phyloP scores from a whole-genome alignment of 2,888 invertebrate species.

The Scelioninae gen. 2 region DNA sequence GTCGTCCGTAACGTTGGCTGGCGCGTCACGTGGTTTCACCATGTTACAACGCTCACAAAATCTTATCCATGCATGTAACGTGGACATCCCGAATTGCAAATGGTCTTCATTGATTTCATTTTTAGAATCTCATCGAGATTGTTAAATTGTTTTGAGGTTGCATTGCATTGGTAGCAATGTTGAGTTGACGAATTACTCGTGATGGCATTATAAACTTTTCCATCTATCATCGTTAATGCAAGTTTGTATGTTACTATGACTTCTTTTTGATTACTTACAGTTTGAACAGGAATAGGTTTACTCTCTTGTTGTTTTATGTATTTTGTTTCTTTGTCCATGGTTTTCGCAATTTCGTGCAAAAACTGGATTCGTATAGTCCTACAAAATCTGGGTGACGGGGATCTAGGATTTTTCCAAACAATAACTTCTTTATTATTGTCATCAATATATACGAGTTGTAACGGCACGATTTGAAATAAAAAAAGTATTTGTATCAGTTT shows the following conservation, averaged over 20 bases:
- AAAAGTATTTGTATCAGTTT: too few species aligned
- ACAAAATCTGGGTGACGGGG: conserved; percentile 23
- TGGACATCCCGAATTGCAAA: too few species aligned
- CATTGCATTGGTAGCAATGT: conserved; percentile 18
- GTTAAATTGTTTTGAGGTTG: too few species aligned
- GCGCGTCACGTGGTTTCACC: too few species aligned
- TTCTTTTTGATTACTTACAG: too few species aligned
- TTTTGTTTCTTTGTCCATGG: conserved; percentile 10
- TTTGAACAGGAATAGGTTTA: too few species aligned
- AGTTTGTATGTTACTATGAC: too few species aligned
- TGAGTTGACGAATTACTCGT: too few species aligned
- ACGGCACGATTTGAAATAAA: conserved; percentile 30
- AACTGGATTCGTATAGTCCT: conserved; percentile 26
- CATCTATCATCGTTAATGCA: too few species aligned
- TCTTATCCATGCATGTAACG: conserved; percentile 27
- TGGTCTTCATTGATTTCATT: conserved; percentile 14
- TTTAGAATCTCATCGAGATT: conserved; percentile 18
- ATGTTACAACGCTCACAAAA: conserved; percentile 17
- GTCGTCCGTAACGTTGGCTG: too few species aligned
- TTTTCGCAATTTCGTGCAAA: conserved; percentile 18
- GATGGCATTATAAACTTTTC: too few species aligned
- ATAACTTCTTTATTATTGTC: conserved; percentile 15
- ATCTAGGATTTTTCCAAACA: conserved; percentile 25
- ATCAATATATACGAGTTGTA: conserved; percentile 3
- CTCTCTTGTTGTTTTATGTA: conserved; percentile 10